A percentile compares a stretch with the other conserved stretches of the same genome.
phyloP scores from a whole-genome alignment of 2,113 vertebrate genomes.

The Uria lomvia region DNA sequence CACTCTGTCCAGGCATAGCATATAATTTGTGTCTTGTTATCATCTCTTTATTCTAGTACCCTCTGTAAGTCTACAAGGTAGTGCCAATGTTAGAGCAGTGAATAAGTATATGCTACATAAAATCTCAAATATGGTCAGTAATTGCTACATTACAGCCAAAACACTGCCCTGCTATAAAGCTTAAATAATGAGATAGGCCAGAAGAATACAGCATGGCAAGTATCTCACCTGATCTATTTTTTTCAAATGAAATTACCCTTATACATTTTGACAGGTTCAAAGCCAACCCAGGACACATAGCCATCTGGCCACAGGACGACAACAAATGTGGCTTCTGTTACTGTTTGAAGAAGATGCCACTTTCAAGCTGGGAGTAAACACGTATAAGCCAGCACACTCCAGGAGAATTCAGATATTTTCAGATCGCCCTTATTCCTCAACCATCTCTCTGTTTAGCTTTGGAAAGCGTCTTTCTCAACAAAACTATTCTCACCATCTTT shows the following conservation, averaged over 20 bases:
- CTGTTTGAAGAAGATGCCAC: constrained; percentile 20
- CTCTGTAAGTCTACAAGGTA: background rate
- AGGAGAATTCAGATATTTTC: background rate
- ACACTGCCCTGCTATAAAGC: background rate
- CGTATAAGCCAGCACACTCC: background rate
- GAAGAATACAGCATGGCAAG: background rate
- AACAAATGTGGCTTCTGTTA: constrained; percentile 23
- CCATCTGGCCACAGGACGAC: constrained; percentile 46
- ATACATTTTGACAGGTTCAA: constrained; percentile 49
- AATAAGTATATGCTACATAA: rapidly evolving
- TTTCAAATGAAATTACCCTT: constrained; percentile 7
- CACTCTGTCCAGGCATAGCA: background rate
- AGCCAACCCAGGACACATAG: constrained; percentile 10
- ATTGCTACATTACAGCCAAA: background rate
- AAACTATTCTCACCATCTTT: background rate
- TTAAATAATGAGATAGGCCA: background rate
- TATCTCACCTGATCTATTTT: background rate
- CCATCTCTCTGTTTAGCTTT: background rate
- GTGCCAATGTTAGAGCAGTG: background rate
- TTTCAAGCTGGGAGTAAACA: constrained; percentile 54
- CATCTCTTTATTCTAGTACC: background rate
- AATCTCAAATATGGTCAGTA: background rate
- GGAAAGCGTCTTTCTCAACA: background rate
- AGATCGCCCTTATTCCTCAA: background rate
- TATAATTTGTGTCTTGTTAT: background rate